Base-by-base conservation (phyloP, 2,797 vertebrate species). In the Microctenopoma stevenorrisi region DNA sequence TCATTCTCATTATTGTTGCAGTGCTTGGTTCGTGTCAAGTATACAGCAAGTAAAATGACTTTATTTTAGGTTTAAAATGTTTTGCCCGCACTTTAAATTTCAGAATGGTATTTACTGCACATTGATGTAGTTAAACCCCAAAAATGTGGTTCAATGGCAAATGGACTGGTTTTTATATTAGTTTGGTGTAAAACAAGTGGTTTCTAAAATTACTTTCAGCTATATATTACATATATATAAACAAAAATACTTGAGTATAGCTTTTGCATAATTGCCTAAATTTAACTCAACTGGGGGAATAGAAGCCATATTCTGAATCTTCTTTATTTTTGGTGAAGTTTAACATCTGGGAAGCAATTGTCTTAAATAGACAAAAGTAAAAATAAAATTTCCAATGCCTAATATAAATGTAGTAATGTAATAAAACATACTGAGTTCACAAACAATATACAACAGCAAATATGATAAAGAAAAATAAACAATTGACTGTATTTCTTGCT, bases 391-490 rank as follows among this genome's bases (percentile, higher is more conserved):
- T 38, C 4, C 5, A 54, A 53, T 50, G 12, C 26, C 22, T 61
- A 30, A 64, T 59, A 58, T 74, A 59, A 59, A 55, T 48, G 49
- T 48, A 52, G 70, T 70, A 49, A 48, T 57, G 38, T 58, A 55
- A 66, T 61, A 65, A 70, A 68, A 61, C 38, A 54, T 58, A 54
- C 37, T 25, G 72, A 50, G 76, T 38, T 65, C 28, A 69, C 25
- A 56, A 75, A 76, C 62, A 38, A 38, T 63, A 69, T 37, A 74
- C 26, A 82, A 83, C 47, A 74, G 57, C 70, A 74, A 40, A 64
- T 56, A 74, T 26, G 55, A 58, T 8, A 54, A 35, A 49, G 40
- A 40, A 30, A 30, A 30, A 42, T 5, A 66, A 55, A 68, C 6
- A 47, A 35, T 22, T 51, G 2, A 46, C 43, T 51, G 5, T 49